Percentiles rank a stretch among this genome's conserved stretches.
These are phyloP conservation scores for Drosophila lowei DNA, from an alignment of 1,140 invertebrate genomes.

Conservation along the genomic window DNA sequence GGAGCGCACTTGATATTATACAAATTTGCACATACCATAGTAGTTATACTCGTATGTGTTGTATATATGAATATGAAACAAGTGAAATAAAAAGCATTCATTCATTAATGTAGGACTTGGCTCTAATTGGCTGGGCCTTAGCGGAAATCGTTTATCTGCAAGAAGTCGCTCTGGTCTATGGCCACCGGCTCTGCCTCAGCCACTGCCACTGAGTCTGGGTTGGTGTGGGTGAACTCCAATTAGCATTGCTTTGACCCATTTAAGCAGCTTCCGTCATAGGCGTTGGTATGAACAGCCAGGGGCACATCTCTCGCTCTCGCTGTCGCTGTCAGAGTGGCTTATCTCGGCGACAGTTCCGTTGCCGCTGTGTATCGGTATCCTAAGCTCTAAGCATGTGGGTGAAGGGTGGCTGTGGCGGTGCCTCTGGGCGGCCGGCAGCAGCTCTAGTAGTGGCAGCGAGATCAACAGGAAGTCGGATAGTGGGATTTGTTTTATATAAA, in stretches of 20 bases:
- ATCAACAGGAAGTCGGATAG: conserved; percentile 77
- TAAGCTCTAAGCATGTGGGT: conserved; percentile 76
- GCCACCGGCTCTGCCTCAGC: conserved; percentile 12
- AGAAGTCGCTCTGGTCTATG: conserved; percentile 47
- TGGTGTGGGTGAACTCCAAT: conserved; percentile 74
- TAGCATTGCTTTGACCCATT: conserved; percentile 79
- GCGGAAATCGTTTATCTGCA: conserved; percentile 69
- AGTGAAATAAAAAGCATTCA: conserved; percentile 54
- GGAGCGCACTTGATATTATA: conserved; percentile 35
- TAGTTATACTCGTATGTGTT: background rate
- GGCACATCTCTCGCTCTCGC: conserved; percentile 44
- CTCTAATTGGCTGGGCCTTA: conserved; percentile 58
- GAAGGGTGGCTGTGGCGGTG: conserved; percentile 66
- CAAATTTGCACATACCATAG: conserved; percentile 21
- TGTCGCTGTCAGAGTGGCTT: conserved; percentile 30
- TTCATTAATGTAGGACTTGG: conserved; percentile 36
- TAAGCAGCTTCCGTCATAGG: conserved; percentile 68
- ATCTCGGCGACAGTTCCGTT: conserved; percentile 61
- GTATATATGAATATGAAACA: background rate
- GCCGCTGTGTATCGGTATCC: conserved; percentile 53
- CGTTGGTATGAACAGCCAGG: conserved; percentile 37
- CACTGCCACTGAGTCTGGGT: conserved; percentile 6
- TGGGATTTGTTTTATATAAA: conserved; percentile 74
- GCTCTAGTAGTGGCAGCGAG: conserved; percentile 20
- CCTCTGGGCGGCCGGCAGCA: background rate